These are phyloP conservation scores for Brachionus rubens DNA, from an alignment of 1,140 invertebrate genomes.

Conservation along the genomic window DNA sequence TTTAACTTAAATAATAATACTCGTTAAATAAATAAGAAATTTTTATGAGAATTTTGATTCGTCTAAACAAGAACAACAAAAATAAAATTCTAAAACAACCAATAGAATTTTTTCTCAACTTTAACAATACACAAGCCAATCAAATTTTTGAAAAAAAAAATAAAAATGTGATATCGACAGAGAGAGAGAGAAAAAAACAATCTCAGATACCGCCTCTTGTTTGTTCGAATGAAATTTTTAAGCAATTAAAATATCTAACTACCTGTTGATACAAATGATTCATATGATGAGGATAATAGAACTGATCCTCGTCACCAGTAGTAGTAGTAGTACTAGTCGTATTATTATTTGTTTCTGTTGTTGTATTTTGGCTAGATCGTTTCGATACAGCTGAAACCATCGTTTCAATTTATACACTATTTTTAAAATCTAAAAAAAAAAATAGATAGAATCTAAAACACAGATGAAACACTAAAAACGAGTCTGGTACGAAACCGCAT, in stretches of 20 bases:
- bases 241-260: not conserved
- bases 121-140: too few species aligned
- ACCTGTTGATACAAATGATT: conserved; percentile 27
- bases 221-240: not conserved
- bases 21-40: not conserved
- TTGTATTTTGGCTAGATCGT: not conserved
- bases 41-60: too few species aligned
- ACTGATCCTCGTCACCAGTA: not conserved
- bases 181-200: too few species aligned
- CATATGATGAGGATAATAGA: conserved; percentile 14
- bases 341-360: not conserved
- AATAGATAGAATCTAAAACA: not conserved
- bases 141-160: conserved; percentile 1
- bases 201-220: conserved; percentile 17
- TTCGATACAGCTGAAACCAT: conserved; percentile 30
- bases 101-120: too few species aligned
- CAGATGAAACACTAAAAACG: not conserved
- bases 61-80: too few species aligned
- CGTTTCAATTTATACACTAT: not conserved
- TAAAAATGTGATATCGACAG: too few species aligned
- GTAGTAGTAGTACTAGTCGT: not conserved
- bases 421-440: not conserved
- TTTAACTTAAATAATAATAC: conserved; percentile 26
- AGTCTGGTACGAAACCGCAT: too few species aligned
- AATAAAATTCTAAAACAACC: too few species aligned